Evolutionary conservation across 2,888 invertebrate genomes (phyloP).

Genomic region (Nymphalis urticae): DNA sequence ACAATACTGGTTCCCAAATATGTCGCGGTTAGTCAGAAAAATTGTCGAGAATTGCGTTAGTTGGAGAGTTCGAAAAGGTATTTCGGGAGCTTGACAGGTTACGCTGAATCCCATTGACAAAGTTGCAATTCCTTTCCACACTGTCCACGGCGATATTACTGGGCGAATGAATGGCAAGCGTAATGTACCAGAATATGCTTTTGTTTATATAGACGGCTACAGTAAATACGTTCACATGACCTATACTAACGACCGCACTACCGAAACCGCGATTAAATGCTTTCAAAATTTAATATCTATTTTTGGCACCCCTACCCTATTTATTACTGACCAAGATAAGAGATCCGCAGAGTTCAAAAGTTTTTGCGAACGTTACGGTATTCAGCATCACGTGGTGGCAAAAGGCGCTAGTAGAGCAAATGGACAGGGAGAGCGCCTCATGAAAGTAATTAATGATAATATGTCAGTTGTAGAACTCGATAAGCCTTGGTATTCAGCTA

Average conservation of each 20-base stretch:
- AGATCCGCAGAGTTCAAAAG: constrained; percentile 36
- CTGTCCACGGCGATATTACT: constrained; percentile 36
- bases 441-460: constrained; percentile 18
- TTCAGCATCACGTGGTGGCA: too few relatives aligned
- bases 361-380: constrained; percentile 8
- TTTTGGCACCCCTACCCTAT: constrained; percentile 25
- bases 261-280: constrained; percentile 30
- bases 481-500: constrained; percentile 10
- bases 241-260: constrained; percentile 27
- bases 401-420: too few relatives aligned
- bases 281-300: constrained; percentile 26
- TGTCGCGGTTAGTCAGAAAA: too few relatives aligned
- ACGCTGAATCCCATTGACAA: too few relatives aligned
- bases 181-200: constrained; percentile 30
- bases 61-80: too few relatives aligned
- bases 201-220: too few relatives aligned
- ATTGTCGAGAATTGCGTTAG: too few relatives aligned
- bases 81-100: too few relatives aligned
- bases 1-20: too few relatives aligned
- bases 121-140: too few relatives aligned
- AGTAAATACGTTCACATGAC: constrained; percentile 33
- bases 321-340: constrained; percentile 33
- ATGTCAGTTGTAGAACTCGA: constrained; percentile 8
- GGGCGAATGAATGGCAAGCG: constrained; percentile 34
- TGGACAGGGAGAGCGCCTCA: too few relatives aligned